Conservation (phyloP, 2,888 invertebrate species). For the Cosmia trapezina region DNA sequence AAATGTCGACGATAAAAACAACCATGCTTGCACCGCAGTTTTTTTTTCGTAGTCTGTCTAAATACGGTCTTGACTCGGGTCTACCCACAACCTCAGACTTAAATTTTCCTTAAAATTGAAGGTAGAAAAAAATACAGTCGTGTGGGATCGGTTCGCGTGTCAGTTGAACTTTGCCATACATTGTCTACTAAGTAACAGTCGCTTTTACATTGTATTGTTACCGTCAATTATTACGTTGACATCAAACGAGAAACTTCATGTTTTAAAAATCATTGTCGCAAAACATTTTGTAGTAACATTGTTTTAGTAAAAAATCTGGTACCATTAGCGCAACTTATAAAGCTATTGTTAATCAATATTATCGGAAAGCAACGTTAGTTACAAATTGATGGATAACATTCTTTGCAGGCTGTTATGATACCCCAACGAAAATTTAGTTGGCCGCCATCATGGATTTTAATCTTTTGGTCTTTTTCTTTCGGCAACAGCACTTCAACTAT, state of each 20-base stretch:
- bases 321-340: not conserved
- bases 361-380: slow-evolving; percentile 18
- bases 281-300: slow-evolving; percentile 33
- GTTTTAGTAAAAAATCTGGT: slow-evolving; percentile 28
- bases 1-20: not conserved
- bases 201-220: slow-evolving; percentile 64
- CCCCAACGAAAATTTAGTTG: too few species aligned
- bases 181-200: slow-evolving; percentile 54
- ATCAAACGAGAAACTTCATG: slow-evolving; percentile 45
- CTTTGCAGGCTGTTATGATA: too few species aligned
- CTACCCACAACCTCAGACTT: slow-evolving; percentile 5
- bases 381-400: too few species aligned
- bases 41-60: not conserved
- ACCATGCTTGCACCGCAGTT: not conserved
- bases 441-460: too few species aligned
- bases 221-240: slow-evolving; percentile 43
- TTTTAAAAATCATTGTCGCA: slow-evolving; percentile 44
- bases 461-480: too few species aligned
- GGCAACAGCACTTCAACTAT: too few species aligned
- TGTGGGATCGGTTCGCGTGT: slow-evolving; percentile 58
- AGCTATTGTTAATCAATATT: slow-evolving; percentile 42
- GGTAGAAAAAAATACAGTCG: slow-evolving; percentile 33
- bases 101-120: slow-evolving; percentile 47
- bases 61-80: not conserved
- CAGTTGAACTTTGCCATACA: slow-evolving; percentile 62